Evolutionary conservation across 2,888 invertebrate species (phyloP).

Genomic region (Pristionchus entomophagus): DNA sequence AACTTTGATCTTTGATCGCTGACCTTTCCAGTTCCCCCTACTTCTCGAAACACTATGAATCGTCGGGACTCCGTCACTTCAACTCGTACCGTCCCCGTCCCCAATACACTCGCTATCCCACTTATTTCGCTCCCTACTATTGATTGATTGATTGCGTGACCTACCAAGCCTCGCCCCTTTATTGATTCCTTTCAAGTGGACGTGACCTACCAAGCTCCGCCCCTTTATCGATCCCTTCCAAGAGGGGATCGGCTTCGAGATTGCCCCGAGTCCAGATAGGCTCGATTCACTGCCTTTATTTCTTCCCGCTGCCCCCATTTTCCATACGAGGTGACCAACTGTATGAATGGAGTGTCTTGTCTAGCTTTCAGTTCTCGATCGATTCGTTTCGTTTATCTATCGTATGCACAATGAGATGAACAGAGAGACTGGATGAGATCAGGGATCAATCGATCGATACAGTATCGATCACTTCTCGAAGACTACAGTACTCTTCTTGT

Average conservation of each 20-base stretch:
- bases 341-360: conserved; percentile 27
- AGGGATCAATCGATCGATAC: not conserved
- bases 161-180: not conserved
- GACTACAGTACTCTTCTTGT: conserved; percentile 51
- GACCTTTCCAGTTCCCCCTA: conserved; percentile 51
- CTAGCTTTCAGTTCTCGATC: conserved; percentile 33
- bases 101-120: conserved; percentile 57
- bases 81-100: conserved; percentile 72
- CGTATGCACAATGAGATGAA: conserved; percentile 2
- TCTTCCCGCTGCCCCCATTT: conserved; percentile 30
- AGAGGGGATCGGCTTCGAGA: not conserved
- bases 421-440: conserved; percentile 42
- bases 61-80: conserved; percentile 70
- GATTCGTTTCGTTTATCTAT: conserved; percentile 16
- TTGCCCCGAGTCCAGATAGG: conserved; percentile 15
- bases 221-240: conserved; percentile 13
- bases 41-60: conserved; percentile 56
- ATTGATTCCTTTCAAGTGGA: too few species aligned
- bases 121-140: conserved; percentile 65
- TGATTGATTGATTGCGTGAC: conserved; percentile 34
- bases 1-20: not conserved
- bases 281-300: not conserved
- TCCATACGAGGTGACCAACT: conserved; percentile 28
- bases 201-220: not conserved
- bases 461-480: conserved; percentile 36